phyloP scores from a whole-genome alignment of 2,113 vertebrate species.

The Etia nguti region DNA sequence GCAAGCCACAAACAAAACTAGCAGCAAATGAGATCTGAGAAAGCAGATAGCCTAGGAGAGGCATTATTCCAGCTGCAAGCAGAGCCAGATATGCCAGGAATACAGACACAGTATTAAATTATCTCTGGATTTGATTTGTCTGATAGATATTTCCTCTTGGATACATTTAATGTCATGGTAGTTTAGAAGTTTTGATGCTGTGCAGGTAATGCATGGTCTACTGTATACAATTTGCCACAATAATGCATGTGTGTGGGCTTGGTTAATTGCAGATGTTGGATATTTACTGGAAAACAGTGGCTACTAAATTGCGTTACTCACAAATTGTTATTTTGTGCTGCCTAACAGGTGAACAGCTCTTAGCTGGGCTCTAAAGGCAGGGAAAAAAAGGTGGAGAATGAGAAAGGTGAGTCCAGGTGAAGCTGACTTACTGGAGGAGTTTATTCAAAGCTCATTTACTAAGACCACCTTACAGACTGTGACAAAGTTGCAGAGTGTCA shows the following conservation, averaged over 20 bases:
- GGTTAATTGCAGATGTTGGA: neutral
- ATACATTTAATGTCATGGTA: conserved; percentile 51
- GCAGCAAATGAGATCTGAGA: conserved; percentile 62
- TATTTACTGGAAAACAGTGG: neutral
- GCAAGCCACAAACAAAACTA: conserved; percentile 35
- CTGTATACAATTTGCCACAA: neutral
- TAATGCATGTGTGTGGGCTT: neutral
- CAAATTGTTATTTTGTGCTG: neutral
- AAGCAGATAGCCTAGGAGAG: conserved; percentile 48
- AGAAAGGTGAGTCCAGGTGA: accelerated
- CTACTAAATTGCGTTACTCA: neutral
- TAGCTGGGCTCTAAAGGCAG: neutral
- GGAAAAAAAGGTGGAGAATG: neutral
- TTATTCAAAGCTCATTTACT: neutral
- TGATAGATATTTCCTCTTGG: conserved; percentile 60
- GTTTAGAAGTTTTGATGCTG: conserved; percentile 32
- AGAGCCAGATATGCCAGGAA: conserved; percentile 67
- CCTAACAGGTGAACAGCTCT: neutral
- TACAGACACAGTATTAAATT: conserved; percentile 62
- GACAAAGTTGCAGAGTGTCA: neutral
- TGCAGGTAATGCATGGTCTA: neutral
- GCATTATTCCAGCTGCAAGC: conserved; percentile 59
- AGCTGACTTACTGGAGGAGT: neutral
- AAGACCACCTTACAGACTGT: neutral
- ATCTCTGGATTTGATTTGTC: conserved; percentile 63